Conservation (phyloP, 2,888 invertebrate genomes). For the Mesopsocus fuscifrons region DNA sequence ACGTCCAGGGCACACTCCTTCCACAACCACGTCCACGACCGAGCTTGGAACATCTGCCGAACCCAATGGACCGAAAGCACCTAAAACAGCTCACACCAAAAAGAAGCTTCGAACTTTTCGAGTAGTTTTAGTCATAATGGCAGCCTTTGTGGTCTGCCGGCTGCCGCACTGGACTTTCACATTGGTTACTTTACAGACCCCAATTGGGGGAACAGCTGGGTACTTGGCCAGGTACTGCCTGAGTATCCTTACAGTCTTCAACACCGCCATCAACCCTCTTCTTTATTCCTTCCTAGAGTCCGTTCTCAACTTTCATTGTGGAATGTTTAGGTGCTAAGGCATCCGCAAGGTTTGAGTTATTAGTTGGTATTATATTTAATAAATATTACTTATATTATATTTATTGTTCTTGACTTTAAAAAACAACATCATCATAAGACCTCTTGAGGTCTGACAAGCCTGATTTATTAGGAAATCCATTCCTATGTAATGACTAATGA, state of each 20-base stretch:
- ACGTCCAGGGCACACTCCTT: neutral
- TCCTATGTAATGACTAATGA: too few relatives aligned
- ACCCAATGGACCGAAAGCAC: neutral
- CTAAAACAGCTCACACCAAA: neutral
- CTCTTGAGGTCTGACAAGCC: too few relatives aligned
- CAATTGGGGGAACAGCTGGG: neutral
- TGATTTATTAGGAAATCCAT: too few relatives aligned
- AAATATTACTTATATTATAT: too few relatives aligned
- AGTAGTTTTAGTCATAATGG: constrained; percentile 16
- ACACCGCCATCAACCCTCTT: constrained; percentile 17
- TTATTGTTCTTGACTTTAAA: too few relatives aligned
- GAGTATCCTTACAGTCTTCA: constrained; percentile 16
- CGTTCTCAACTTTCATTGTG: neutral
- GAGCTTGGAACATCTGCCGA: neutral
- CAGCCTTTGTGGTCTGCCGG: constrained; percentile 15
- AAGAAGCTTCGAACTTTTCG: constrained; percentile 14
- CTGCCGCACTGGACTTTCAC: constrained; percentile 15
- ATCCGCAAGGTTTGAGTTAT: too few relatives aligned
- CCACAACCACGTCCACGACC: too few relatives aligned
- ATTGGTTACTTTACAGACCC: constrained; percentile 11
- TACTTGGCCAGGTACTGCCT: constrained; percentile 13
- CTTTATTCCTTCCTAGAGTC: constrained; percentile 18
- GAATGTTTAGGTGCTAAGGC: too few relatives aligned
- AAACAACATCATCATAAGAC: too few relatives aligned
- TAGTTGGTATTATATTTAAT: too few relatives aligned